phyloP scores from a whole-genome alignment of 2,888 invertebrate genomes.

The Archips crataeganus region DNA sequence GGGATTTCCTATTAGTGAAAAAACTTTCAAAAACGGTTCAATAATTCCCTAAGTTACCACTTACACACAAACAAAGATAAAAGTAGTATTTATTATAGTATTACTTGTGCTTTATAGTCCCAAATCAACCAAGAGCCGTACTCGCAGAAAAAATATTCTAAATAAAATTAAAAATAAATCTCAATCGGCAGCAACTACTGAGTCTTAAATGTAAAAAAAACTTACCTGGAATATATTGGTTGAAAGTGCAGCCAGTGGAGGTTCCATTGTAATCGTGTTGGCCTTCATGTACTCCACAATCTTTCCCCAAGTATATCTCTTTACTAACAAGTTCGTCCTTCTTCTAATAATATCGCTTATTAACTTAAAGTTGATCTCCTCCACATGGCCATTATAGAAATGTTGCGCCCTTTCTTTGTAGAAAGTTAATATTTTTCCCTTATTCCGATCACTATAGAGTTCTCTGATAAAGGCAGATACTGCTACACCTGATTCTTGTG shows the following conservation, averaged over 20 bases:
- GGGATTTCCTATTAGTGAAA: too few relatives aligned
- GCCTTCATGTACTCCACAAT: conserved; percentile 91
- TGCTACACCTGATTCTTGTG: conserved; percentile 89
- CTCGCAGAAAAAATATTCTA: too few relatives aligned
- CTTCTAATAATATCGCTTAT: conserved; percentile 93
- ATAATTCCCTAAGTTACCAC: too few relatives aligned
- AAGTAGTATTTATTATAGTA: too few relatives aligned
- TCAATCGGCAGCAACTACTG: background rate
- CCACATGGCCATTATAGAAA: conserved; percentile 94
- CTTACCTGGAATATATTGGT: conserved; percentile 92
- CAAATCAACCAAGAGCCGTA: too few relatives aligned
- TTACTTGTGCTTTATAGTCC: too few relatives aligned
- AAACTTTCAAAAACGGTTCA: too few relatives aligned
- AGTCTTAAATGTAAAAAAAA: background rate
- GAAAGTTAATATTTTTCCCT: conserved; percentile 93
- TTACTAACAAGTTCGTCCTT: conserved; percentile 92
- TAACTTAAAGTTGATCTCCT: conserved; percentile 93
- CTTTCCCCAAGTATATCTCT: conserved; percentile 91
- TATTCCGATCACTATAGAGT: conserved; percentile 92
- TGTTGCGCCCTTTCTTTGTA: conserved; percentile 95
- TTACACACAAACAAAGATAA: too few relatives aligned
- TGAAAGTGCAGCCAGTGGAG: conserved; percentile 92
- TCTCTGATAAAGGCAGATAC: conserved; percentile 93
- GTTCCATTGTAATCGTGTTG: conserved; percentile 89
- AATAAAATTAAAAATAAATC: background rate